Conservation (phyloP, 2,113 vertebrate genomes). For the Drymodes brunneopygia region DNA sequence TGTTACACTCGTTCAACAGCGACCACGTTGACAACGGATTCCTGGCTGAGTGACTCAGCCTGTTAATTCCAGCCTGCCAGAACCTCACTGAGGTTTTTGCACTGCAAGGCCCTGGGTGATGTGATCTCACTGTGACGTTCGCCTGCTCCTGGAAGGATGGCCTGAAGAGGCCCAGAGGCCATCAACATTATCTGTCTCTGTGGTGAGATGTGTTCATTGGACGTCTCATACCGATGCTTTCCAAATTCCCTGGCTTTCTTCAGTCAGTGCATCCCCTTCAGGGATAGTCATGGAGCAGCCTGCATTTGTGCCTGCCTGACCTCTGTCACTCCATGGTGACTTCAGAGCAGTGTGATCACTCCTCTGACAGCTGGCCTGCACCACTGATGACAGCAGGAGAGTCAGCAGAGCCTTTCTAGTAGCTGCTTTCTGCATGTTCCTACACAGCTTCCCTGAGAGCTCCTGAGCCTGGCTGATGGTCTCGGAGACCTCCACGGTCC, state of each 20-base stretch:
- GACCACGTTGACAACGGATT: neutral
- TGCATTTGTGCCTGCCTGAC: neutral
- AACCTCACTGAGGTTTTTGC: neutral
- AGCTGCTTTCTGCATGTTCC: neutral
- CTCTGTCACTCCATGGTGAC: neutral
- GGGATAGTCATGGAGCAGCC: neutral
- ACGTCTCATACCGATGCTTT: neutral
- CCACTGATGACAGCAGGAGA: neutral
- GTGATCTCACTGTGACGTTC: neutral
- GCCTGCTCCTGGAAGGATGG: neutral
- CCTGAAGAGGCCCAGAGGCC: neutral
- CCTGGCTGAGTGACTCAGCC: neutral
- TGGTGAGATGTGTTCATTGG: neutral
- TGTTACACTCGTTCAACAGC: neutral
- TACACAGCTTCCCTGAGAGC: neutral
- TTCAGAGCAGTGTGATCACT: neutral
- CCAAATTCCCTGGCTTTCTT: neutral
- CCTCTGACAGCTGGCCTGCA: neutral
- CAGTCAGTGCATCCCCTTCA: neutral
- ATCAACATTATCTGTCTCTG: neutral
- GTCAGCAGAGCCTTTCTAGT: neutral
- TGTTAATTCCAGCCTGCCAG: conserved; percentile 1
- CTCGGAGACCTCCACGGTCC: neutral
- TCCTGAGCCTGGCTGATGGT: neutral
- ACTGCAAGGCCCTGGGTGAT: accelerated